A percentile compares a stretch with the other conserved stretches of the same genome.
These are phyloP conservation scores for Macrostomum lignano DNA, from an alignment of 1,140 invertebrate species.

Conservation along the genomic window DNA sequence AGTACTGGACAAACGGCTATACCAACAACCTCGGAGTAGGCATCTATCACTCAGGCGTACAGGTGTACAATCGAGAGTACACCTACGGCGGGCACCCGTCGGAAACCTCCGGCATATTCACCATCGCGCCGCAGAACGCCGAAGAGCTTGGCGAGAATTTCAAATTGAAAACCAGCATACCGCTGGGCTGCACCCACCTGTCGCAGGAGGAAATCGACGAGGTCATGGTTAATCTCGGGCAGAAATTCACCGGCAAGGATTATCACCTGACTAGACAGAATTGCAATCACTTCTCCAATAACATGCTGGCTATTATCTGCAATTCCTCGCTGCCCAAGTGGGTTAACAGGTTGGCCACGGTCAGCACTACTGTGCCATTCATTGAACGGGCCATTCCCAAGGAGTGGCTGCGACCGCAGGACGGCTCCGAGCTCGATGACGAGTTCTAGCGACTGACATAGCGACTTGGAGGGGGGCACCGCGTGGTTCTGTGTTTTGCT, in stretches of 20 bases:
- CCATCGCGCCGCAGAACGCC: slow-evolving; percentile 67
- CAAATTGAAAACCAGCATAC: slow-evolving; percentile 86
- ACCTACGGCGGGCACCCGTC: slow-evolving; percentile 82
- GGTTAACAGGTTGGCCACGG: slow-evolving; percentile 84
- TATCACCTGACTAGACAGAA: no score
- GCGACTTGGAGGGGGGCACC: no score
- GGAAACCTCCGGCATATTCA: slow-evolving; percentile 67
- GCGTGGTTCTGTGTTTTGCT: no score
- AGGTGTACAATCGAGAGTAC: slow-evolving; percentile 75
- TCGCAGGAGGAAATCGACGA: no score
- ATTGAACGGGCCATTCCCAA: slow-evolving; percentile 51
- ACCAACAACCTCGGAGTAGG: slow-evolving; percentile 75
- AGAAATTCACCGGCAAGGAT: no score
- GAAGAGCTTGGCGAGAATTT: slow-evolving; percentile 86
- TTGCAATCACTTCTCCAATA: no score
- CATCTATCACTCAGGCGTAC: slow-evolving; percentile 87
- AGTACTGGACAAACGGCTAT: slow-evolving; percentile 81
- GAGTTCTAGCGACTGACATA: no score
- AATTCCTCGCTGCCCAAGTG: slow-evolving; percentile 82
- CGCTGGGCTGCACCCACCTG: no score
- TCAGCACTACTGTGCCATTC: slow-evolving; percentile 89
- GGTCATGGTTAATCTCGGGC: no score
- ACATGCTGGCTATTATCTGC: no score
- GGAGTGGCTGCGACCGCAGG: slow-evolving; percentile 44
- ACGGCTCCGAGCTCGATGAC: no score